phyloP scores from a whole-genome alignment of 2,888 invertebrate genomes.

The Lumbricus terrestris region DNA sequence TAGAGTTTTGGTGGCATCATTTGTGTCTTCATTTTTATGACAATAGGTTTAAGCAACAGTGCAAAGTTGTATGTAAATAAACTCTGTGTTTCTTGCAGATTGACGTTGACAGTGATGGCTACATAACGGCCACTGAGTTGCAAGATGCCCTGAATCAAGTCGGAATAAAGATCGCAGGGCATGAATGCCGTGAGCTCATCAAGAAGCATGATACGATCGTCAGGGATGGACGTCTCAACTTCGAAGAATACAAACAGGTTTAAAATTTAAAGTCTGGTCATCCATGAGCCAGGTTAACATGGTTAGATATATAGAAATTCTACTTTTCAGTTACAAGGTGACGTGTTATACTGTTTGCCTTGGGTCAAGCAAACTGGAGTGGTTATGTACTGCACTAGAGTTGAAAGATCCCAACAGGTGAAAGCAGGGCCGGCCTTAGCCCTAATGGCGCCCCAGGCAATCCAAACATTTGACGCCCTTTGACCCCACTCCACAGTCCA shows the following conservation, averaged over 20 bases:
- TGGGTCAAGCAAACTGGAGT: background rate
- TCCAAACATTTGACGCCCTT: too few relatives aligned
- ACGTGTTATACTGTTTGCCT: conserved; percentile 62
- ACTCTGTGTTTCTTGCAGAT: conserved; percentile 29
- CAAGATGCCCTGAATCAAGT: conserved; percentile 86
- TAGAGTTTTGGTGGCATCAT: background rate
- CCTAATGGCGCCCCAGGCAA: too few relatives aligned
- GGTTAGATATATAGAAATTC: too few relatives aligned
- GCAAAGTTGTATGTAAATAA: background rate
- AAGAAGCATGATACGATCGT: conserved; percentile 44
- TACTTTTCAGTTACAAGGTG: conserved; percentile 84
- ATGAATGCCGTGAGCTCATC: conserved; percentile 82
- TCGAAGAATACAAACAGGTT: conserved; percentile 84
- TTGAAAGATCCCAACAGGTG: background rate
- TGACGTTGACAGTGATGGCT: conserved; percentile 76
- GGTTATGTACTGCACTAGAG: background rate
- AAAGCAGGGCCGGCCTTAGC: too few relatives aligned
- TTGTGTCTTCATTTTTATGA: background rate
- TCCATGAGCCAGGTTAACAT: background rate
- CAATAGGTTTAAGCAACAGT: background rate
- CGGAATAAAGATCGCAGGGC: conserved; percentile 92
- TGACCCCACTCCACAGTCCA: too few relatives aligned
- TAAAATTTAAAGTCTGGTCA: background rate
- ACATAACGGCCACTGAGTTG: conserved; percentile 84
- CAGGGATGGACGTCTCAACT: conserved; percentile 72